Base-by-base conservation (phyloP, 2,797 vertebrate species). In the Phylloscopus collybita region DNA sequence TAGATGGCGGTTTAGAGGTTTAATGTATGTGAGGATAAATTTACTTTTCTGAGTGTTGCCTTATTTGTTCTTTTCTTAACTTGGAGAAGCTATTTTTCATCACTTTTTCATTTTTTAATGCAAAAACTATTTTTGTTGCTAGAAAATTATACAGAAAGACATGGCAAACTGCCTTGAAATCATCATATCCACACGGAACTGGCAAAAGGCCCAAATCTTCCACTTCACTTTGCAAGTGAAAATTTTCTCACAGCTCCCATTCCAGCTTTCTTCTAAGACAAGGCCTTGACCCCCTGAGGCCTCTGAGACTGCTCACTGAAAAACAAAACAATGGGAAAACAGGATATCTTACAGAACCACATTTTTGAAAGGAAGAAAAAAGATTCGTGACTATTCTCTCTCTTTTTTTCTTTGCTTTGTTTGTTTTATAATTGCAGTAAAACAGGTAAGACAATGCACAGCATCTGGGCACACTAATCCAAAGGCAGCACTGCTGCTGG, bases 141-240 rank as follows among this genome's bases (percentile, higher is more conserved):
- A 64, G 56, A 86, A 74, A 92, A 91, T 80, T 64, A 87, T 88
- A 74, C 36, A 80, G 81, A 93, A 96, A 78, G 29, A 42, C 47
- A 36, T 86, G 69, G 86, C 91, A 96, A 93, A 65, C 20, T 92
- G 92, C 88, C 92, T 92, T 91, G 84, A 82, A 91, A 71, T 78
- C 57, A 51, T 85, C 72, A 62, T 86, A 80, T 23, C 57, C 88
- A 59, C 81, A 93, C 0, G 0, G 86, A 89, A 87, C 44, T 94
- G 94, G 86, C n/a, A 2, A 61, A 82, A 71, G 75, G 57, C 89
- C 86, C 69, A 91, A 78, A 92, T 61, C 50, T 10, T 85, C 54
- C 36, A 51, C 71, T 93, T 90, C 32, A 66, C 29, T 94, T 93
- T 89, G 56, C 70, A 89, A 94, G 50, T 54, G 91, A 92, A 83